Conservation (phyloP, 2,113 vertebrate genomes). For the Pseudolaguvia tuberculata region DNA sequence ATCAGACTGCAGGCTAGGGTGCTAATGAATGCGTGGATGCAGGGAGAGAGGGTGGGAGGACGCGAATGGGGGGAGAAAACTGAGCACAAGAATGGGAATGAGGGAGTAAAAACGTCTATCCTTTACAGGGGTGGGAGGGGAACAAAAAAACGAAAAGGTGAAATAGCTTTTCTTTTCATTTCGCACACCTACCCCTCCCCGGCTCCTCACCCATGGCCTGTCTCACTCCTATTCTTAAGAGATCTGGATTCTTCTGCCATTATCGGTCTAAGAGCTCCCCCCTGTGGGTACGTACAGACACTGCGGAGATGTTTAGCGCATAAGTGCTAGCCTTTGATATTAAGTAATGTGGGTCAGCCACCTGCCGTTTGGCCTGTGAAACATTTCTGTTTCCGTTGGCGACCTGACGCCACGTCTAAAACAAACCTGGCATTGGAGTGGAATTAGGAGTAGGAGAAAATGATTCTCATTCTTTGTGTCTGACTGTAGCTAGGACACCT, state of each 20-base stretch:
- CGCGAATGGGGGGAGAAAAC: conserved; percentile 29
- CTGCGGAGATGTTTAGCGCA: conserved; percentile 59
- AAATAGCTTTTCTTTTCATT: conserved; percentile 81
- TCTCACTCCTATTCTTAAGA: conserved; percentile 31
- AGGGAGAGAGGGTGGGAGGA: conserved; percentile 36
- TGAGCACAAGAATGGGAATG: conserved; percentile 42
- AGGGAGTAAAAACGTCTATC: conserved; percentile 62
- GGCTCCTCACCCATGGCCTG: conserved; percentile 38
- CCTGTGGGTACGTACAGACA: conserved; percentile 75
- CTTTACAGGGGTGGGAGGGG: conserved; percentile 53
- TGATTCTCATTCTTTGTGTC: background rate
- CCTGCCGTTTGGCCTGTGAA: conserved; percentile 58
- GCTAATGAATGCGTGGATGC: conserved; percentile 48
- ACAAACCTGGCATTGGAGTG: conserved; percentile 25
- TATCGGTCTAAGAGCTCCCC: conserved; percentile 92
- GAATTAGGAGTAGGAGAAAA: conserved; percentile 10
- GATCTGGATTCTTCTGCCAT: background rate
- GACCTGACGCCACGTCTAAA: conserved; percentile 46
- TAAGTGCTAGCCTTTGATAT: conserved; percentile 50
- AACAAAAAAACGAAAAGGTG: conserved; percentile 68
- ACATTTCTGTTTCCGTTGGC: conserved; percentile 40
- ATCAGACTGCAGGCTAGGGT: conserved; percentile 58
- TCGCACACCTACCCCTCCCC: conserved; percentile 67
- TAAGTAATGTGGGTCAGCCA: conserved; percentile 60
- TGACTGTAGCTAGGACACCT: conserved; percentile 17